Base-by-base conservation (phyloP, 2,888 invertebrate genomes). In the Deilephila porcellus region DNA sequence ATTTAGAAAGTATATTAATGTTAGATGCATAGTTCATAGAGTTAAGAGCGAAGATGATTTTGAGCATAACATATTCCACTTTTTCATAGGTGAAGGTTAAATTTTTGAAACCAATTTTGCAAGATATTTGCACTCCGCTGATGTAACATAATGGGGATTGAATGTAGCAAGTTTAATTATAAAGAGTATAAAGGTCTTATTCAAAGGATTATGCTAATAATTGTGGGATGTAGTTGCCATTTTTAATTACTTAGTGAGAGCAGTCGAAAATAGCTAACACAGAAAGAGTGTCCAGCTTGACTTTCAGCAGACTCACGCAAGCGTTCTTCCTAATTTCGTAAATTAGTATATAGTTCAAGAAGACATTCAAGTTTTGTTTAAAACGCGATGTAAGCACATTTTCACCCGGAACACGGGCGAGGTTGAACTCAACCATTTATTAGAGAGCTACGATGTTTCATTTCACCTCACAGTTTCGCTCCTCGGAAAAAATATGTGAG, bases 311-410 rank as follows among this genome's bases (percentile, higher is more conserved):
- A 52, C 17, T 52, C 17, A 52, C 45, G 7, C 6, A 52, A 45
- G 45, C 25, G n/a, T n/a, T n/a, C 67, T 17, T 25, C 67, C 67
- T 82, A 83, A 85, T 86, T 84, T 82, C 78, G 79, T 83, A 80
- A 84, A 82, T 83, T 81, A 82, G 83, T 81, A 79, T 80, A 78
- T 80, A 85, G 84, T 84, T 82, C 82, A 83, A 79, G 84, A 86
- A 87, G 84, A 81, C 85, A 73, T 83, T 79, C 78, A 85, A 87
- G 85, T 86, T 82, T 74, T 77, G 79, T 80, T 80, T 82, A 80
- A 84, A 85, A 85, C 78, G 82, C 82, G 81, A 78, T 83, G 83
- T 82, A 81, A 82, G 80, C 82, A 76, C 78, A 77, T 74, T 81
- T 75, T 81, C 82, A 80, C 81, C 82, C 84, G 83, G 80, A 83